A percentile compares a stretch with the other conserved stretches of the same genome.
These are phyloP conservation scores for Luperina nickerlii DNA, from an alignment of 2,888 invertebrate species.

Conservation along the genomic window DNA sequence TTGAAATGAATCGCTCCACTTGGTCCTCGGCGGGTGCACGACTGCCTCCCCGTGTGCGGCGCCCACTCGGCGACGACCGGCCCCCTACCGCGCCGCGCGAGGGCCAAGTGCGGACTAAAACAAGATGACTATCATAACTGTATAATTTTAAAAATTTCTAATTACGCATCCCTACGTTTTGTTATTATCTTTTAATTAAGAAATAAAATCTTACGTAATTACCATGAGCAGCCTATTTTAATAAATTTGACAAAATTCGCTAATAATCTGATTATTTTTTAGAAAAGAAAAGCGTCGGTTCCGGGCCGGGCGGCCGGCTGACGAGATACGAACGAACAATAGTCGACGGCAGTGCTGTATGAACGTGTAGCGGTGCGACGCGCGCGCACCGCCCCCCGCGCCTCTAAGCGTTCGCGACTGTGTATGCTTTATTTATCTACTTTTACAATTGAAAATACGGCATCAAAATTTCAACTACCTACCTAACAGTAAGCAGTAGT, in stretches of 20 bases:
- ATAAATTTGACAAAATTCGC: slow-evolving; percentile 89
- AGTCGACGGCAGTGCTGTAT: slow-evolving; percentile 74
- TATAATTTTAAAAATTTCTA: slow-evolving; percentile 91
- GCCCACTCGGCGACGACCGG: slow-evolving; percentile 41
- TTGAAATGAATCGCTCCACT: slow-evolving; percentile 83
- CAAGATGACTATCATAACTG: slow-evolving; percentile 89
- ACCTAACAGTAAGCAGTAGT: slow-evolving; percentile 91
- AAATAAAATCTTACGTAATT: slow-evolving; percentile 90
- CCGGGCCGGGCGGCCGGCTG: slow-evolving; percentile 51
- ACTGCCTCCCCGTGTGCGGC: slow-evolving; percentile 29
- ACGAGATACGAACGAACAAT: slow-evolving; percentile 61
- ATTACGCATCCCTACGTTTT: slow-evolving; percentile 90
- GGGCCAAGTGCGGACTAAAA: slow-evolving; percentile 81
- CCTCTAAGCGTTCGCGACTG: slow-evolving; percentile 84
- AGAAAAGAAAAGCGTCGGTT: slow-evolving; percentile 88
- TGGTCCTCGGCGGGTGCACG: slow-evolving; percentile 70
- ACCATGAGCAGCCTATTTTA: slow-evolving; percentile 90
- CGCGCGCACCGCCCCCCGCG: slow-evolving; percentile 68
- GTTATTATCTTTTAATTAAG: slow-evolving; percentile 90
- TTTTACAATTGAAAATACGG: slow-evolving; percentile 89
- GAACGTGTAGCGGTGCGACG: slow-evolving; percentile 62
- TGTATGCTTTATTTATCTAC: slow-evolving; percentile 88
- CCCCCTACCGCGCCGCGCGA: slow-evolving; percentile 65
- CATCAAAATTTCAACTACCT: slow-evolving; percentile 90
- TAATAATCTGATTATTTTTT: slow-evolving; percentile 86